Percentiles rank a stretch among this genome's conserved stretches.
Conservation (phyloP, 2,113 vertebrate genomes). For the Zosterops japonicus region DNA sequence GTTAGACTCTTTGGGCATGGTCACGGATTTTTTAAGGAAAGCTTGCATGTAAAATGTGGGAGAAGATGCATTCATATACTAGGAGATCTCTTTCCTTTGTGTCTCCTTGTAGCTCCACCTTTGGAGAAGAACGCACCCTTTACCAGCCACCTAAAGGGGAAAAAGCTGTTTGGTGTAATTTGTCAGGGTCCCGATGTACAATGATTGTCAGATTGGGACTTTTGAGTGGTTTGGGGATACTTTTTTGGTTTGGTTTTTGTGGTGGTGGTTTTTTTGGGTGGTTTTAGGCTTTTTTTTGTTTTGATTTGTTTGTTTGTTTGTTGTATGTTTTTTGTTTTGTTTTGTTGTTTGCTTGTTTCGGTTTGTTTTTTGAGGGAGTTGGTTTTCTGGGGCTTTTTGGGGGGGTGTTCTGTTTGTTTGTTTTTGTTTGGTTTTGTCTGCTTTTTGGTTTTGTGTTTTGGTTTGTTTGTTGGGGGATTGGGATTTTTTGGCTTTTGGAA, state of each 20-base stretch:
- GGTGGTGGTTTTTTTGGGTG: background rate
- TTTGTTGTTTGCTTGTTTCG: background rate
- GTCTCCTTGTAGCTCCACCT: background rate
- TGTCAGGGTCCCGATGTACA: background rate
- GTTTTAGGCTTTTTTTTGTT: no score
- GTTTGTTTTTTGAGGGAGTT: no score
- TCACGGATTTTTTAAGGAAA: background rate
- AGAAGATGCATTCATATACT: background rate
- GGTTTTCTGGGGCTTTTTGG: background rate
- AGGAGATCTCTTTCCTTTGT: background rate
- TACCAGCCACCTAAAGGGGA: background rate
- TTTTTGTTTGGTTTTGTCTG: background rate
- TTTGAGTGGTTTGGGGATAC: background rate
- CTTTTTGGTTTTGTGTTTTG: background rate
- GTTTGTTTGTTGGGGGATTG: background rate
- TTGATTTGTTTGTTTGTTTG: no score
- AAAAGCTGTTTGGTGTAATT: background rate
- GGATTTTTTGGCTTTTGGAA: background rate
- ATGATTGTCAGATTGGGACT: fast-evolving
- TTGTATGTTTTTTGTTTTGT: no score
- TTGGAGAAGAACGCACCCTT: background rate
- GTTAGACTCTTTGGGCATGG: background rate
- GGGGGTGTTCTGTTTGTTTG: background rate
- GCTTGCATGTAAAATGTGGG: background rate
- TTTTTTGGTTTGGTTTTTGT: background rate